A percentile compares a stretch with the other conserved stretches of the same genome.
phyloP scores from a whole-genome alignment of 2,888 invertebrate genomes.

The Orthonevra nobilis region DNA sequence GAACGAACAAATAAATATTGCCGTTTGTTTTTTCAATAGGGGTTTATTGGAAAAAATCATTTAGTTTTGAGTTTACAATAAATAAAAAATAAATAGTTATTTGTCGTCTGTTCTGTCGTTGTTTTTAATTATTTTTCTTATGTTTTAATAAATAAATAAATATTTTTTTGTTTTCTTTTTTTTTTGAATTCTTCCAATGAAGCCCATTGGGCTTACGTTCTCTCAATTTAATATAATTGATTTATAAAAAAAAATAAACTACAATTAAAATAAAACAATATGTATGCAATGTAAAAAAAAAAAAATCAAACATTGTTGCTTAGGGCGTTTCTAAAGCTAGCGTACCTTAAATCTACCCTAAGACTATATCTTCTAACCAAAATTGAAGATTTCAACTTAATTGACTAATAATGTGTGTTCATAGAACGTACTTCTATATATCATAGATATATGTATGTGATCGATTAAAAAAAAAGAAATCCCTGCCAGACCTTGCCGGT shows the following conservation, averaged over 20 bases:
- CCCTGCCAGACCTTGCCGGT: conserved; percentile 82
- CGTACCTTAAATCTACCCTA: conserved; percentile 55
- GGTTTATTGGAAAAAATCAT: conserved; percentile 64
- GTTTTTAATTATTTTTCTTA: conserved; percentile 7
- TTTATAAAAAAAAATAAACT: conserved; percentile 24
- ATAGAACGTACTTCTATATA: conserved; percentile 98
- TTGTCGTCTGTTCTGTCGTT: conserved; percentile 23
- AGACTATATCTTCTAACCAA: conserved; percentile 38
- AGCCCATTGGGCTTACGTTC: conserved; percentile 66
- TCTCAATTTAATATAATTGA: conserved; percentile 65
- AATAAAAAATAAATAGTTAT: conserved; percentile 66
- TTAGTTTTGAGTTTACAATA: conserved; percentile 57
- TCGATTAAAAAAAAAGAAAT: conserved; percentile 83
- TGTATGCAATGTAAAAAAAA: neutral
- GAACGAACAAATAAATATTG: conserved; percentile 30
- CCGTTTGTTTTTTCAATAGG: conserved; percentile 54
- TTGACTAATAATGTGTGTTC: conserved; percentile 83
- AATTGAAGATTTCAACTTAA: conserved; percentile 62
- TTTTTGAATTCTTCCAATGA: conserved; percentile 67
- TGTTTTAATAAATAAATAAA: conserved; percentile 55
- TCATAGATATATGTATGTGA: conserved; percentile 99
- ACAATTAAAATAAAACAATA: too few species aligned
- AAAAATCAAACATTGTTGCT: conserved; percentile 28
- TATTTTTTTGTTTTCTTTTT: conserved; percentile 46
- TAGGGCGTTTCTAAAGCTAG: conserved; percentile 33